Evolutionary conservation across 2,888 invertebrate species (phyloP), one percentile per base, ranked within the genome.

Genomic region (Drosophila sordidula): DNA sequence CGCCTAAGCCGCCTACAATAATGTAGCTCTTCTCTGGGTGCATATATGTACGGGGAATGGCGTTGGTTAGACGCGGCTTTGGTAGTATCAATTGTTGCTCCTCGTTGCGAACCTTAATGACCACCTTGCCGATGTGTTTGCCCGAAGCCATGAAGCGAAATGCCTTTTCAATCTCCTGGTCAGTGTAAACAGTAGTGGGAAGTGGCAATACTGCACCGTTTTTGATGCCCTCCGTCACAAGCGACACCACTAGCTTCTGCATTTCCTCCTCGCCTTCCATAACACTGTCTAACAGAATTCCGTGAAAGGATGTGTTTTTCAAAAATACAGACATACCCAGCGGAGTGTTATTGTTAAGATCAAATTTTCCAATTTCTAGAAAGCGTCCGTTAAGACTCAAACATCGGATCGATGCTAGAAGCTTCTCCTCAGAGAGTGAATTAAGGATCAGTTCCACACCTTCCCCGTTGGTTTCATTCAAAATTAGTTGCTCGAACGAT

Each of bases 221-320:
- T 58, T 94, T 94, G 79, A 99, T 97, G 73, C 99, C 99, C 68
- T 97, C 96, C 14, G 93, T 93, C 0, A 99, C 95, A 76, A 98
- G 94, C 29, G 94, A 93, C 25, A 96, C 95, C 22, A 99, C 96
- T 81, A 94, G 95, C 92, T 97, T 96, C 67, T 97, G 97, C 52
- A 94, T 93, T 50, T 93, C 93, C 64, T 94, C 93, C 49, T 93
- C 91, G 2, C 93, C 94, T 75, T 96, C 97, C 94, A 98, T 98
- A 58, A 99, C 93, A 38, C 98, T 97, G 93, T 99, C 99, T 89
- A 99, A 93, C 29, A 99, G 94, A 89, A 99, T 98, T 78, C 99
- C 99, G 93, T 99, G 99, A 95, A 99, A 98, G n/a, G 98, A 96
- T n/a, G 97, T 97, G 92, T 99, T 99, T 92, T 98, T 98, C 83